Evolutionary conservation across 1,140 invertebrate species (phyloP).

Genomic region (Spodoptera litura): DNA sequence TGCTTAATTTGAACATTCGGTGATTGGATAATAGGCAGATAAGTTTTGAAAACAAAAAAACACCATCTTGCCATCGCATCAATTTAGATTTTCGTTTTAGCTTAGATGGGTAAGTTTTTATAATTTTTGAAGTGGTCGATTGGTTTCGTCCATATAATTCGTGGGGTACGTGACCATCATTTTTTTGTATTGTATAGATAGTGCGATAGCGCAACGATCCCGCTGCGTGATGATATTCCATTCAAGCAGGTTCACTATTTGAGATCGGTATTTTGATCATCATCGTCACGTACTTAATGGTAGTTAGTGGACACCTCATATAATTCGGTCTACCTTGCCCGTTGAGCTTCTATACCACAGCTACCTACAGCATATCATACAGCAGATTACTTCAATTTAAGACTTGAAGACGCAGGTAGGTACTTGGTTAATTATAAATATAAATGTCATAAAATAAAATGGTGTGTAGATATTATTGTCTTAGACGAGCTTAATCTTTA

Average conservation of each 20-base stretch:
- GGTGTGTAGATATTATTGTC: constrained; percentile 32
- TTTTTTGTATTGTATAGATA: constrained; percentile 69
- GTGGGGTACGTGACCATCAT: constrained; percentile 80
- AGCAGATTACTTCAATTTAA: neutral
- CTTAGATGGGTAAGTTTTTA: constrained; percentile 73
- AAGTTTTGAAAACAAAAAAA: constrained; percentile 66
- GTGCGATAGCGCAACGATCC: constrained; percentile 61
- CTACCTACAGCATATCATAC: neutral
- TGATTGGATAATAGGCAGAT: constrained; percentile 59
- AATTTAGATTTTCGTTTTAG: constrained; percentile 73
- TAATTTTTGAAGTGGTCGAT: constrained; percentile 70
- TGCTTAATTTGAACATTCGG: constrained; percentile 60
- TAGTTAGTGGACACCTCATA: constrained; percentile 40
- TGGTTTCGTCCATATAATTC: constrained; percentile 77
- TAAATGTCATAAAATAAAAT: constrained; percentile 1
- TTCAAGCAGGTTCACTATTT: constrained; percentile 76
- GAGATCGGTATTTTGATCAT: constrained; percentile 58
- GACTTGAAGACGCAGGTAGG: neutral
- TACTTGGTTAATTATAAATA: constrained; percentile 31
- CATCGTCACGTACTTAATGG: constrained; percentile 65
- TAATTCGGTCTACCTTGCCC: neutral
- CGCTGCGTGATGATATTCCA: constrained; percentile 73
- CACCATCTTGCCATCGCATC: constrained; percentile 68
- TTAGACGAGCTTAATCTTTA: constrained; percentile 40
- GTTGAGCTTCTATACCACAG: neutral